Evolutionary conservation across 2,113 vertebrate genomes (phyloP), one percentile per base, ranked within the genome.

Genomic region (Poeciliopsis occidentalis): DNA sequence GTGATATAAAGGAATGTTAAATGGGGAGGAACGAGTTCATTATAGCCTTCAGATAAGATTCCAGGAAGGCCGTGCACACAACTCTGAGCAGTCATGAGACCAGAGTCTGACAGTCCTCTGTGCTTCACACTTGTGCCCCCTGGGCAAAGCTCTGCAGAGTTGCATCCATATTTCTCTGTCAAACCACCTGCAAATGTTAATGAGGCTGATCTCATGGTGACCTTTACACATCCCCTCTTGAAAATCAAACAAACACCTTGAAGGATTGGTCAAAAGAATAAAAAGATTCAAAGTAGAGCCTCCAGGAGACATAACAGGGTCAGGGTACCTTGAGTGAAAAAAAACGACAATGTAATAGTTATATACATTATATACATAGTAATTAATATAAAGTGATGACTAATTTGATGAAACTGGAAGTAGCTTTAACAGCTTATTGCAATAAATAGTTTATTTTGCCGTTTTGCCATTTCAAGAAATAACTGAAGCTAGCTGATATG

Each of bases 71-170:
- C 12, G 17, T 39, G 71, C 60, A 72, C 67, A 73, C 13, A 70
- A 72, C 69, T 65, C 81, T 62, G 69, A 75, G 64, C 34, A 51
- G 84, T 94, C 94, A 94, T 83, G 88, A 88, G 94, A 94, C 89
- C 83, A 76, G 85, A 87, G 88, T 87, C 85, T 92, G 90, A 93
- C 60, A 22, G 76, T 84, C 77, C 87, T 79, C 79, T 85, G 85
- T 54, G 73, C 73, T 80, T 81, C 64, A 61, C 76, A 67, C 67
- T 78, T 60, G 66, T 79, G 67, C 69, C 80, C 81, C 47, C 65
- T 71, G 78, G 77, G 51, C 71, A 84, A 13, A 57, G 63, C 82
- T 83, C 69, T 85, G 34, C 81, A 65, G 75, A 64, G 4, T n/a
- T 61, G 37, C 67, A 74, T 71, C 67, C 76, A 84, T 76, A 75